These are phyloP conservation scores for Miltochrista miniata DNA, from an alignment of 2,888 invertebrate genomes.

Conservation along the genomic window DNA sequence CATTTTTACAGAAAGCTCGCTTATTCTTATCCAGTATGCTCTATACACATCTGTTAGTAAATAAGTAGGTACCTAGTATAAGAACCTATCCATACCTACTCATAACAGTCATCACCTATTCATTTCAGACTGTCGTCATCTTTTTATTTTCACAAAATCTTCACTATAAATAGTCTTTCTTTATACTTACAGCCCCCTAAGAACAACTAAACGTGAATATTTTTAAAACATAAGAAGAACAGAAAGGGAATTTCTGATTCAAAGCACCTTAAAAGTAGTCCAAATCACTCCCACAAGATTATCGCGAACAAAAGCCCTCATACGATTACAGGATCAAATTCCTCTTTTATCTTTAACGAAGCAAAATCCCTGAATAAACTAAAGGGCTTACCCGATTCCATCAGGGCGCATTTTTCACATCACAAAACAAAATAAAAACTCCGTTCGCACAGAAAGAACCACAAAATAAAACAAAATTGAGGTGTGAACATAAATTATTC, in stretches of 20 bases:
- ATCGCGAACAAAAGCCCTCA: slow-evolving; percentile 12
- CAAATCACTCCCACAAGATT: background rate
- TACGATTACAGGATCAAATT: slow-evolving; percentile 24
- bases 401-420: slow-evolving; percentile 37
- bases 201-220: too few species aligned
- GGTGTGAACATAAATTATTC: slow-evolving; percentile 78
- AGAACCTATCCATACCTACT: too few species aligned
- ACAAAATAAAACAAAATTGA: slow-evolving; percentile 60
- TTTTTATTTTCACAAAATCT: too few species aligned
- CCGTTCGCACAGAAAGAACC: slow-evolving; percentile 48
- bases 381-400: slow-evolving; percentile 27
- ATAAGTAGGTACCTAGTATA: too few species aligned
- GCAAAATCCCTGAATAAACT: slow-evolving; percentile 28
- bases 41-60: too few species aligned
- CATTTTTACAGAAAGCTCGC: too few species aligned
- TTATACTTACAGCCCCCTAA: too few species aligned
- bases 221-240: too few species aligned
- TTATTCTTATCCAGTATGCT: too few species aligned
- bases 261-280: background rate
- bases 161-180: too few species aligned
- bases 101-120: too few species aligned
- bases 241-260: background rate
- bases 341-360: slow-evolving; percentile 22
- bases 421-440: slow-evolving; percentile 51
- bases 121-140: too few species aligned